Evolutionary conservation across 2,888 invertebrate species (phyloP), one percentile per base, ranked within the genome.

Genomic region (Homarus gammarus): DNA sequence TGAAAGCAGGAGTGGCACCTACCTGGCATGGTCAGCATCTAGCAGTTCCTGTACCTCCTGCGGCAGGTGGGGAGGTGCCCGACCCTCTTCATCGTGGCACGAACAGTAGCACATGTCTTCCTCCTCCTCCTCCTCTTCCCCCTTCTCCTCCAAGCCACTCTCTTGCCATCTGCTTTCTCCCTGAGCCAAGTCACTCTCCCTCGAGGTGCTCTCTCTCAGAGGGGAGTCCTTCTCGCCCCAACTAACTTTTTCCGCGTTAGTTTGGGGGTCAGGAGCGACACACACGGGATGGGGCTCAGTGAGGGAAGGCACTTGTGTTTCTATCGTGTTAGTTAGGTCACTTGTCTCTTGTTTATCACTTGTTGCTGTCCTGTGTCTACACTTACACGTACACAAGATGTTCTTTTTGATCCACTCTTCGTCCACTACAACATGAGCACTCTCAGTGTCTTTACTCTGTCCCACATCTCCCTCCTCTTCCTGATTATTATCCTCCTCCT

Each of bases 11-110:
- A 64, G 64, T 22, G 5, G 22, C 31, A 68, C 77, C 18, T 83
- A 90, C 90, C 90, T 90, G 31, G 90, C 90, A 49, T 90, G 83
- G 40, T 90, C 90, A 22, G 86, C 90, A 38, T 90, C 90, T 56
- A 90, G 83, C 27, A 90, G 83, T 22, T 90, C 90, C 77, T 86
- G 73, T 27, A 90, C 81, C 78, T 90, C 86, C 15, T 82, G 44
- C 31, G 90, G 90, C 64, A 86, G 78, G 44, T 87, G 82, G 40
- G 51, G 87, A 33, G 38, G 73, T 31, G 27, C 44, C n/a, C 61
- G 72, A 2, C 82, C 75, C 56, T 61, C 85, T 5, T 68, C 83
- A 40, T 90, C 82, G 51, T 90, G 90, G 44, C 86, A 90, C 12
- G 86, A 90, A 33, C 90, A 90, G 75, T 73, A 75, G 31, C 84